These are phyloP conservation scores for Apotomis betuletana DNA, from an alignment of 2,888 invertebrate species.

Conservation along the genomic window DNA sequence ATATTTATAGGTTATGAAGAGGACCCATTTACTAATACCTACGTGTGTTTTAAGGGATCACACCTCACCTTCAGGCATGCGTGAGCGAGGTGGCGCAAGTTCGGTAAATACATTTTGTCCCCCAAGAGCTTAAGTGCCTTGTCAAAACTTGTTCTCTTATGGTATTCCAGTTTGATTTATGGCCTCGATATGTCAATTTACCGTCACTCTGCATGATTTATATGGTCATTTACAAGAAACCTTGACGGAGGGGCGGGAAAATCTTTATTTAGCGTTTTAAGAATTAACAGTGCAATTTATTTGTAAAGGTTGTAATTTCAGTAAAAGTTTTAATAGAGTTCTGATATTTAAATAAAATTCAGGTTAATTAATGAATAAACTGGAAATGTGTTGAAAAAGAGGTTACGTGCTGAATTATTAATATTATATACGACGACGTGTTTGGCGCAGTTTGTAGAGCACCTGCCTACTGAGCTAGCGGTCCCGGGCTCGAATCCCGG, in stretches of 20 bases:
- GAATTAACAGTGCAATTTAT: neutral
- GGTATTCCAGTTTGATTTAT: conserved; percentile 78
- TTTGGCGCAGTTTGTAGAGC: too few species aligned
- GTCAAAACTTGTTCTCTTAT: conserved; percentile 78
- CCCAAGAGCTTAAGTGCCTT: conserved; percentile 62
- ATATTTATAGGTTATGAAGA: too few species aligned
- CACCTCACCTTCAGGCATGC: conserved; percentile 17
- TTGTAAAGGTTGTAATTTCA: neutral
- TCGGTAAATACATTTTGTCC: conserved; percentile 41
- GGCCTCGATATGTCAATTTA: conserved; percentile 79
- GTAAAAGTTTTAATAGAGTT: too few species aligned
- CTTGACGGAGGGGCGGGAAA: conserved; percentile 38
- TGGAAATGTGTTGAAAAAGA: too few species aligned
- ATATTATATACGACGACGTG: too few species aligned
- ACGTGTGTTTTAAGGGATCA: neutral
- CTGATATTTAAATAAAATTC: too few species aligned
- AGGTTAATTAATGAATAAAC: too few species aligned
- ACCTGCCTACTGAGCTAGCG: too few species aligned
- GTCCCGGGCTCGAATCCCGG: too few species aligned
- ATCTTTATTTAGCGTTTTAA: conserved; percentile 25
- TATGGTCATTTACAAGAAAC: conserved; percentile 69
- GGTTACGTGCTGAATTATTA: too few species aligned
- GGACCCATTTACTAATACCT: neutral
- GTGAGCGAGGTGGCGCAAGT: conserved; percentile 11
- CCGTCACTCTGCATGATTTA: conserved; percentile 79